Conservation (phyloP, 2,797 vertebrate genomes). For the Melanotaenia pygmaea region DNA sequence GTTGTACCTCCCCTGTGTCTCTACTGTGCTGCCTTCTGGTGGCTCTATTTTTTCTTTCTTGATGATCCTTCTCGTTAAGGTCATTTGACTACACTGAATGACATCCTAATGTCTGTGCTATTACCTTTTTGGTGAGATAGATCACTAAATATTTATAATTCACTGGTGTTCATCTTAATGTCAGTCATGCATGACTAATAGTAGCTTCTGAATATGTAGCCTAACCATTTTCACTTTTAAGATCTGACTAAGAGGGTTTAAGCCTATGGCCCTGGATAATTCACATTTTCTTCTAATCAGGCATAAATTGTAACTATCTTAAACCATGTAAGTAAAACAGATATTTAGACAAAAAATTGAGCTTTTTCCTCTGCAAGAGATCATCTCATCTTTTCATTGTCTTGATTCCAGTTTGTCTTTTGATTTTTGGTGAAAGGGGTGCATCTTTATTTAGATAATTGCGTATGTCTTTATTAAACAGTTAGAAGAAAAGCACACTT, state of each 20-base stretch:
- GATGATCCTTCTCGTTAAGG: accelerated
- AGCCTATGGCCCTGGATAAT: not conserved
- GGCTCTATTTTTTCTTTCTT: not conserved
- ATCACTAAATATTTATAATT: not conserved
- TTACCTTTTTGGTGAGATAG: not conserved
- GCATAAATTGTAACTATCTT: not conserved
- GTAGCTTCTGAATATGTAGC: not conserved
- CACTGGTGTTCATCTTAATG: not conserved
- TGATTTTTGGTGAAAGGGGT: no score
- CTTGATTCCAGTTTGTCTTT: not conserved
- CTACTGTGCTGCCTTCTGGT: not conserved
- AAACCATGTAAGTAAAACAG: not conserved
- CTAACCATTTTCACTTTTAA: not conserved
- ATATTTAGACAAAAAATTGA: not conserved
- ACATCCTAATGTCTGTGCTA: not conserved
- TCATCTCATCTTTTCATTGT: not conserved
- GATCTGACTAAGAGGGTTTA: not conserved
- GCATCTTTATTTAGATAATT: not conserved
- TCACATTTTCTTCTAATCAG: not conserved
- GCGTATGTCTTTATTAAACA: no score
- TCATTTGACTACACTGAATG: not conserved
- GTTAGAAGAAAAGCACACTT: not conserved
- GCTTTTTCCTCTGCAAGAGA: not conserved
- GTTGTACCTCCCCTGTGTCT: not conserved
- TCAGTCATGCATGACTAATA: not conserved